Percentiles rank a stretch among this genome's conserved stretches.
phyloP scores from a whole-genome alignment of 2,797 vertebrate genomes.

The Sciurus carolinensis region DNA sequence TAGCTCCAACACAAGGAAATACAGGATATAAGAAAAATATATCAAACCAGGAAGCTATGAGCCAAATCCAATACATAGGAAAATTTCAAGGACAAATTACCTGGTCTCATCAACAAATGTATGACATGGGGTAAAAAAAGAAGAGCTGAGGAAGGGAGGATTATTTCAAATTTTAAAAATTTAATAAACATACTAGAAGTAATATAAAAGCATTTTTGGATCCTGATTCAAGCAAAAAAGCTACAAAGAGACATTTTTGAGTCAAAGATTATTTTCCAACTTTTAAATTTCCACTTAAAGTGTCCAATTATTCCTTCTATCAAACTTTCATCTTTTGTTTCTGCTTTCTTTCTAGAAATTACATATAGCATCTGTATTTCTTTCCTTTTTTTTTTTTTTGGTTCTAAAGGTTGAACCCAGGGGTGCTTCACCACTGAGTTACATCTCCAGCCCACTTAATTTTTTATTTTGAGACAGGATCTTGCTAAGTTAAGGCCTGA shows the following conservation, averaged over 20 bases:
- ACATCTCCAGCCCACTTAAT: no score
- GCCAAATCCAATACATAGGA: neutral
- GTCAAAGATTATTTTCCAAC: constrained; percentile 36
- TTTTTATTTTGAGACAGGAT: no score
- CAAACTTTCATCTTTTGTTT: constrained; percentile 33
- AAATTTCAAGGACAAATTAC: constrained; percentile 6
- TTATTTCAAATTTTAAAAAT: neutral
- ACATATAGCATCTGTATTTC: neutral
- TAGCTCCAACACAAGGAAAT: neutral
- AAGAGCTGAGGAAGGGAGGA: neutral
- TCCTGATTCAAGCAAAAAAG: constrained; percentile 55
- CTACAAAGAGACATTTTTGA: constrained; percentile 28
- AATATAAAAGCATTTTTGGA: neutral
- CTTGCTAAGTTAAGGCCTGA: no score
- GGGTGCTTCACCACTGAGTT: no score
- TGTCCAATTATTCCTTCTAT: constrained; percentile 23
- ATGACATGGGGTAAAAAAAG: neutral
- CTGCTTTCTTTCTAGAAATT: constrained; percentile 56
- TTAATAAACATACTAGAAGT: constrained; percentile 50
- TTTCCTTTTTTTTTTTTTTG: no score
- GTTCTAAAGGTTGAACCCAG: no score
- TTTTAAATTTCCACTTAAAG: constrained; percentile 50
- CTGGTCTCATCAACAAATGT: constrained; percentile 55
- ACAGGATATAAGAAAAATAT: constrained; percentile 3
- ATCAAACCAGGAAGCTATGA: neutral